A percentile compares a stretch with the other conserved stretches of the same genome.
Conservation (phyloP, 2,888 invertebrate species). For the Lithophane ornitopus region DNA sequence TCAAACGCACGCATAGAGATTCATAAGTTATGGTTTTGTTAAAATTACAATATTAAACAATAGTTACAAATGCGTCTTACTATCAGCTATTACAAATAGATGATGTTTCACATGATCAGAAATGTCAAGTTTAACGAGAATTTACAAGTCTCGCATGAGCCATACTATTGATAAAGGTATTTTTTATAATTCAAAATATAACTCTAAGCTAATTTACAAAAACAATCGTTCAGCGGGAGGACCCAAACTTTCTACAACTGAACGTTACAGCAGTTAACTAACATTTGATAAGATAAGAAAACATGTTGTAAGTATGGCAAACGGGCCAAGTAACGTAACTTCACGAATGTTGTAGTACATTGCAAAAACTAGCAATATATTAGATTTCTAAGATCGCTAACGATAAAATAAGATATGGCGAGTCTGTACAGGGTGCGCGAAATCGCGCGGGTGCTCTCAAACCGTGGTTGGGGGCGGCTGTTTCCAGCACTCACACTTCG, state of each 20-base stretch:
- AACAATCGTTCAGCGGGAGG: neutral
- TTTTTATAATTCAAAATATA: neutral
- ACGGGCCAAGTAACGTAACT: conserved; percentile 28
- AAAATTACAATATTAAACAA: conserved; percentile 14
- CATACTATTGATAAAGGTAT: conserved; percentile 1
- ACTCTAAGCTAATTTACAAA: conserved; percentile 10
- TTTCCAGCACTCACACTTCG: conserved; percentile 89
- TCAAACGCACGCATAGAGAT: conserved; percentile 45
- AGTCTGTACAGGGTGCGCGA: conserved; percentile 19
- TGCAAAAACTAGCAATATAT: conserved; percentile 53
- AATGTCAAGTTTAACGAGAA: conserved; percentile 2
- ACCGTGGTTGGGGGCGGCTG: neutral
- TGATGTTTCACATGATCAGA: neutral
- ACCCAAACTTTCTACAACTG: neutral
- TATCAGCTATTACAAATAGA: conserved; percentile 27
- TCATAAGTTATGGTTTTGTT: conserved; percentile 51
- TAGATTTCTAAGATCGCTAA: conserved; percentile 54
- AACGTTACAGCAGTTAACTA: conserved; percentile 5
- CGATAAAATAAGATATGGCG: conserved; percentile 47
- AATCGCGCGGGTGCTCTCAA: neutral
- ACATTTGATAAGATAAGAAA: conserved; percentile 10
- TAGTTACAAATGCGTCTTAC: conserved; percentile 3
- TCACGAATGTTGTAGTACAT: conserved; percentile 21
- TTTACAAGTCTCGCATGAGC: conserved; percentile 7
- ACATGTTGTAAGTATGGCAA: conserved; percentile 24